Evolutionary conservation across 1,140 invertebrate species (phyloP), one percentile per base, ranked within the genome.

Genomic region (Drosophila orena): DNA sequence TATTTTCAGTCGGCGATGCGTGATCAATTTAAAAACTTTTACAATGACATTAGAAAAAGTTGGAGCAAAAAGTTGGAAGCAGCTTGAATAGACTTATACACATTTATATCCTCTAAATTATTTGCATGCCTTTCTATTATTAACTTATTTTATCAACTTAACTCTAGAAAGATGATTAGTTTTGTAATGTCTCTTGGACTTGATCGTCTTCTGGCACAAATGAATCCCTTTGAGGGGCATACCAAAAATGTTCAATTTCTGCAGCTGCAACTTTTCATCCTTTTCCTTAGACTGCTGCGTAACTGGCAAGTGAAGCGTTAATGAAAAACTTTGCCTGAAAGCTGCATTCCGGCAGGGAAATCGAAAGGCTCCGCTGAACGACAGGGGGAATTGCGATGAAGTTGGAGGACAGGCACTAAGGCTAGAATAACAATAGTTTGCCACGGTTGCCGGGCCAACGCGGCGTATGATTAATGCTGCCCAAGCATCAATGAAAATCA

Each of bases 401-500:
- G 50, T 43, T 3, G 46, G 34, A 37, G 20, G 42, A 53, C 30
- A 24, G 34, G 24, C 52, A 20, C 17, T 20, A 22, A 57, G 56
- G 46, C 47, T 35, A 15, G 40, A 70, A 57, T 71, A 71, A 71
- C 68, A 70, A 70, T 69, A 56, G 50, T 40, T 43, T 35, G 15
- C 35, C 3, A 34, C 40, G n/a, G 43, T 50, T n/a, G n/a, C 24
- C n/a, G 47, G 53, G 60, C 47, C 60, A 84, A 68, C 70, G 22
- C 58, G 70, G 83, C 75, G 70, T 88, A 79, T 88, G 83, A 88
- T 88, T 88, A 88, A 88, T 88, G 75, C 50, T 68, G 49, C 47
- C 44, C 27, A 37, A 11, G 46, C 52, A 47, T 75, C 65, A 79
- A 71, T 81, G 81, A 60, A 76, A 89, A 83, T 83, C 71, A 89